Percentiles rank a stretch among this genome's conserved stretches.
phyloP scores from a whole-genome alignment of 2,888 invertebrate genomes.

The Autographa gamma region DNA sequence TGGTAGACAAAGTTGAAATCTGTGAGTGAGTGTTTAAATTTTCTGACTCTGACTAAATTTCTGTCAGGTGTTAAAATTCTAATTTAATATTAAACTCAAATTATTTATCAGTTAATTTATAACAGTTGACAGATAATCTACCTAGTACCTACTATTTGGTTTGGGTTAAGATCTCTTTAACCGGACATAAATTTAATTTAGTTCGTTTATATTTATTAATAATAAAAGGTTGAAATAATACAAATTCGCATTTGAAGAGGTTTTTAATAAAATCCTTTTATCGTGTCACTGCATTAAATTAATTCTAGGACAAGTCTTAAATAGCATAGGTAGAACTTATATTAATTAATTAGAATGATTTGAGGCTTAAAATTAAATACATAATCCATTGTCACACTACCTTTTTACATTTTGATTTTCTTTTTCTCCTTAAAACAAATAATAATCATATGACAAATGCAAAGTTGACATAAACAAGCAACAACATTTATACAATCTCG shows the following conservation, averaged over 20 bases:
- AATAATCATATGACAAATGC: no score
- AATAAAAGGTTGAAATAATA: slow-evolving; percentile 52
- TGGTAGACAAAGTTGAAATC: neutral
- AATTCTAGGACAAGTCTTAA: slow-evolving; percentile 50
- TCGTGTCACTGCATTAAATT: slow-evolving; percentile 45
- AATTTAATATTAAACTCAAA: no score
- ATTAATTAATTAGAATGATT: slow-evolving; percentile 10
- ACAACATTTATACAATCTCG: no score
- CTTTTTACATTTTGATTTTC: neutral
- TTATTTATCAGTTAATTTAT: no score
- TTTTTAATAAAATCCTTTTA: slow-evolving; percentile 57
- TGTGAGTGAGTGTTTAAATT: neutral
- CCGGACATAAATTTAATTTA: no score
- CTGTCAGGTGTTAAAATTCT: slow-evolving; percentile 19
- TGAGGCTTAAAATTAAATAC: neutral
- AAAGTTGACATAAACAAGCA: no score
- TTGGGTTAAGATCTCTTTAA: no score
- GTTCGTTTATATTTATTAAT: no score
- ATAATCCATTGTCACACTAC: neutral
- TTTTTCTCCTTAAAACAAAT: neutral
- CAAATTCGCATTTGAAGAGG: slow-evolving; percentile 41
- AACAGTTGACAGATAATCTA: no score
- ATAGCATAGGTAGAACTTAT: slow-evolving; percentile 42
- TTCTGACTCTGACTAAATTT: no score
- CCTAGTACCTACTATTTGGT: no score